Evolutionary conservation across 2,113 vertebrate species (phyloP).

Genomic region (Cheilinus undulatus): DNA sequence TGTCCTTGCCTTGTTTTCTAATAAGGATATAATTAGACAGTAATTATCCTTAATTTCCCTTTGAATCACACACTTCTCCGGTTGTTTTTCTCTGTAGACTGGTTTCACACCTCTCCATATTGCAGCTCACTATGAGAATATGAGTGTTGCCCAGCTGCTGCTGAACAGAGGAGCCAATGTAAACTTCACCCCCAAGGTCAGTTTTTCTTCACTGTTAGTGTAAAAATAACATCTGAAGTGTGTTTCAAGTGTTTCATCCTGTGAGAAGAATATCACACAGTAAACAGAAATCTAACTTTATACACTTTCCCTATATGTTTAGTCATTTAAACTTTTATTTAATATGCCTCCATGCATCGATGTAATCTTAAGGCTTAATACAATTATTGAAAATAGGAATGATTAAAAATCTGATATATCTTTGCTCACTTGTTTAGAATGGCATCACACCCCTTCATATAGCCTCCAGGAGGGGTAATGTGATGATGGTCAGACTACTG

Average conservation of each 20-base stretch:
- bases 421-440: slow-evolving; percentile 82
- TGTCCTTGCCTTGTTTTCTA: slow-evolving; percentile 1
- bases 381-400: neutral
- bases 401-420: neutral
- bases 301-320: neutral
- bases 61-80: neutral
- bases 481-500: slow-evolving; percentile 97
- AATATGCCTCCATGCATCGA: too few relatives aligned
- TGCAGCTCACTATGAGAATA: slow-evolving; percentile 97
- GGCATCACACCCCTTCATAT: slow-evolving; percentile 98
- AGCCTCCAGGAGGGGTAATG: slow-evolving; percentile 94
- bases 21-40: slow-evolving; percentile 6
- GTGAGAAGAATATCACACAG: neutral
- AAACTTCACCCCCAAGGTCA: slow-evolving; percentile 96
- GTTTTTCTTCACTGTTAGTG: slow-evolving; percentile 22
- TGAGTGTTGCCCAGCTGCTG: slow-evolving; percentile 94
- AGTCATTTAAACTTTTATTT: too few relatives aligned
- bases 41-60: neutral
- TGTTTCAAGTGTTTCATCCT: neutral
- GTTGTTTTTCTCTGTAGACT: slow-evolving; percentile 83
- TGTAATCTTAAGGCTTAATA: neutral
- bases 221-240: neutral
- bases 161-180: slow-evolving; percentile 95
- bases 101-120: slow-evolving; percentile 99
- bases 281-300: neutral